Evolutionary conservation across 2,797 vertebrate genomes (phyloP).

Genomic region (Pachyuromys duprasi): DNA sequence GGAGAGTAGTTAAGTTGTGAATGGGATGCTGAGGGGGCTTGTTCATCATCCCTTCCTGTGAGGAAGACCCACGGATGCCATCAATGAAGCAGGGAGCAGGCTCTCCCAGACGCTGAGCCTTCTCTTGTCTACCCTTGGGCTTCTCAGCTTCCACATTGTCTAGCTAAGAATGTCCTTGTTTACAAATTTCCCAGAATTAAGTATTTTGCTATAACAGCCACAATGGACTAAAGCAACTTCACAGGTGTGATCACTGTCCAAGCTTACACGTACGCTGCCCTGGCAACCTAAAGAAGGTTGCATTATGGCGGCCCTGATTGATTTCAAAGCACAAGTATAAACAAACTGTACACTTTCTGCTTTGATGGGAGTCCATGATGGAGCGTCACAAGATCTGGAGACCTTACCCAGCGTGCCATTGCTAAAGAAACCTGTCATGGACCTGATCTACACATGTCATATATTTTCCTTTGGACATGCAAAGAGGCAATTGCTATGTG

Average conservation of each 20-base stretch:
- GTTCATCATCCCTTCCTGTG: neutral
- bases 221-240: neutral
- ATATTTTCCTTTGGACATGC: conserved; percentile 3
- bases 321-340: neutral
- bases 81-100: neutral
- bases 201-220: neutral
- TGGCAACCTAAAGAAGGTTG: neutral
- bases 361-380: neutral
- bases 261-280: neutral
- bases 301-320: neutral
- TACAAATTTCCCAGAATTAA: neutral
- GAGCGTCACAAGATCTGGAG: neutral
- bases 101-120: neutral
- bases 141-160: neutral
- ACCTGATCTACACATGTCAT: neutral
- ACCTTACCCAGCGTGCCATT: neutral
- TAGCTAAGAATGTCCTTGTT: neutral
- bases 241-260: neutral
- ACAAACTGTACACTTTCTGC: neutral
- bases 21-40: neutral
- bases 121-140: neutral
- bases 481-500: neutral
- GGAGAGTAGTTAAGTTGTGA: neutral
- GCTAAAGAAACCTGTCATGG: neutral
- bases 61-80: neutral